phyloP scores from a whole-genome alignment of 2,888 invertebrate species.

The Cephalotes varians region DNA sequence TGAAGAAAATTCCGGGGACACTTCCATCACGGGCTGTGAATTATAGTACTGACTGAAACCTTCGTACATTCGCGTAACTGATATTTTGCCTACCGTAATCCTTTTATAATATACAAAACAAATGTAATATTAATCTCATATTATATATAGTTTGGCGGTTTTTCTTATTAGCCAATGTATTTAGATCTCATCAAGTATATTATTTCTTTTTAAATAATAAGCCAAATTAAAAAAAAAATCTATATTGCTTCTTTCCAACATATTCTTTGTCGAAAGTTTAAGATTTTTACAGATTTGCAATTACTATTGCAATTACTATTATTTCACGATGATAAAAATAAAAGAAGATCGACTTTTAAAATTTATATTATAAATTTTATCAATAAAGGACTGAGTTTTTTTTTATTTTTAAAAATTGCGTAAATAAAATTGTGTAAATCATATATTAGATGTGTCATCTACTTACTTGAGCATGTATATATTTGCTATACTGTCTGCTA shows the following conservation, averaged over 20 bases:
- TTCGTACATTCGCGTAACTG: conserved; percentile 4
- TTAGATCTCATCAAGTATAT: not conserved
- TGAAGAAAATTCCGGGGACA: conserved; percentile 14
- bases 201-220: not conserved
- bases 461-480: conserved; percentile 93
- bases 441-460: not conserved
- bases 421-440: not conserved
- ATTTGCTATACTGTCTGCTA: conserved; percentile 93
- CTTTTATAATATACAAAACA: conserved; percentile 3
- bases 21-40: conserved; percentile 25
- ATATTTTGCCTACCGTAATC: conserved; percentile 29
- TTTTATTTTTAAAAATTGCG: not conserved
- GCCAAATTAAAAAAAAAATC: not conserved
- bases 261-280: not conserved
- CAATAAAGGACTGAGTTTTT: not conserved
- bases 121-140: conserved; percentile 31
- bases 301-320: not conserved
- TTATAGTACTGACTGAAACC: conserved; percentile 16
- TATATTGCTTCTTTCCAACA: not conserved
- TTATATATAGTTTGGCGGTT: not conserved
- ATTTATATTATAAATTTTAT: conserved; percentile 4
- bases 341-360: not conserved
- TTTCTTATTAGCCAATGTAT: not conserved
- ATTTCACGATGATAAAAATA: not conserved
- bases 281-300: not conserved